A percentile compares a stretch with the other conserved stretches of the same genome.
These are phyloP conservation scores for Agelas oroides DNA, from an alignment of 37 sponge, comb jelly and placozoan genomes.

Conservation along the genomic window DNA sequence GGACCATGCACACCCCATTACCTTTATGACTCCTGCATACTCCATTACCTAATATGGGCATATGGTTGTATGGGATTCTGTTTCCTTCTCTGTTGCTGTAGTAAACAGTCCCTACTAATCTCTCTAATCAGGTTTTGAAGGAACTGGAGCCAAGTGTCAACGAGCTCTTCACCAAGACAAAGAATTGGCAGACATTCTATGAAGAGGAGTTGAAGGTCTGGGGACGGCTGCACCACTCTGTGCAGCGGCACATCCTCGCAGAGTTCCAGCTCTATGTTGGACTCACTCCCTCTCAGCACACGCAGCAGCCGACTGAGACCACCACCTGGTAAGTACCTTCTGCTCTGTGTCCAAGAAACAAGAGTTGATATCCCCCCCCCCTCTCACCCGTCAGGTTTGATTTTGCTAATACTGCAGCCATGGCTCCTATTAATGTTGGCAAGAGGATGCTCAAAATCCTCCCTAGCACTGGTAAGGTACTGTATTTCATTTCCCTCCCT, in stretches of 20 bases:
- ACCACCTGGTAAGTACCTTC: neutral
- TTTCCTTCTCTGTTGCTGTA: too few relatives aligned
- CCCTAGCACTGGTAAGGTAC: neutral
- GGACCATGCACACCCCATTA: too few relatives aligned
- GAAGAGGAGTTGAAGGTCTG: constrained; percentile 38
- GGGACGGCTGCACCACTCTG: constrained; percentile 43
- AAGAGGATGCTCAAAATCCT: neutral
- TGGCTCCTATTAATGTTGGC: neutral
- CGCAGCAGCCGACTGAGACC: neutral
- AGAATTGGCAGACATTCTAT: constrained; percentile 39
- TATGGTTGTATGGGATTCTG: too few relatives aligned
- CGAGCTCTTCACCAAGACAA: constrained; percentile 47
- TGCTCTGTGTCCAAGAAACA: too few relatives aligned
- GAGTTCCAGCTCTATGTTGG: constrained; percentile 52
- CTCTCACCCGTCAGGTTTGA: neutral
- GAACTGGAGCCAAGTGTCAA: constrained; percentile 45
- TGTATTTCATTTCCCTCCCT: neutral
- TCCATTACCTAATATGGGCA: too few relatives aligned
- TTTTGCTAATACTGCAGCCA: neutral
- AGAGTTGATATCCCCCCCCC: neutral
- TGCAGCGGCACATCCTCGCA: constrained; percentile 53
- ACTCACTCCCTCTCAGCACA: constrained; percentile 2
- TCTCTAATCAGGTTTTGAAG: constrained; percentile 24
- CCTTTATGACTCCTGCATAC: too few relatives aligned
- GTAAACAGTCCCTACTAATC: too few relatives aligned